These are phyloP conservation scores for Ctenoplectra terminalis DNA, from an alignment of 1,140 invertebrate genomes.

Conservation along the genomic window DNA sequence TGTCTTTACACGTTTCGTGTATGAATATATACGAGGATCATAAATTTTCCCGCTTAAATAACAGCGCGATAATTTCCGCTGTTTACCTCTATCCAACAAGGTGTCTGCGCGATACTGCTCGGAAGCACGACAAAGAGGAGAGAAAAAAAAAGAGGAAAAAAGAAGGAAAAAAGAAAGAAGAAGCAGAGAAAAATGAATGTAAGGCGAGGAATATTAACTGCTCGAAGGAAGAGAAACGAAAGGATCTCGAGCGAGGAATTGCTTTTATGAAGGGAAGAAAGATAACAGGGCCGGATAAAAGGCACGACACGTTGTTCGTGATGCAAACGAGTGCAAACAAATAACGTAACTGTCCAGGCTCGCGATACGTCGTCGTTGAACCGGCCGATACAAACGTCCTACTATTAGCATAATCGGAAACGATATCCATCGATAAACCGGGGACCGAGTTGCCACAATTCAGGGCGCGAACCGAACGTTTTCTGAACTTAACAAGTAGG, in stretches of 20 bases:
- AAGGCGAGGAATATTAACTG: not conserved
- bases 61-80: slow-evolving; percentile 3
- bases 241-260: slow-evolving; percentile 26
- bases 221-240: not conserved
- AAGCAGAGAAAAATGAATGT: too few relatives aligned
- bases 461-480: slow-evolving; percentile 28
- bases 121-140: not conserved
- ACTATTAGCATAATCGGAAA: slow-evolving; percentile 64
- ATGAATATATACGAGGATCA: slow-evolving; percentile 35
- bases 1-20: slow-evolving; percentile 21
- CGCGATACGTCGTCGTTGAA: slow-evolving; percentile 49
- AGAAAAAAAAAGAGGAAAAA: too few relatives aligned
- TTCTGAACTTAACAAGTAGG: slow-evolving; percentile 38
- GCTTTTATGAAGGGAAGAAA: slow-evolving; percentile 38
- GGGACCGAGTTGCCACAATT: slow-evolving; percentile 15
- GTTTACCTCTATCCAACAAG: slow-evolving; percentile 12
- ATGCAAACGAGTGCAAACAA: slow-evolving; percentile 60
- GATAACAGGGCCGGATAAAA: not conserved
- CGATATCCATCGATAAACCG: slow-evolving; percentile 65
- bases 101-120: not conserved
- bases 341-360: slow-evolving; percentile 56
- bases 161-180: not conserved
- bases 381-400: slow-evolving; percentile 39
- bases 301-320: slow-evolving; percentile 31
- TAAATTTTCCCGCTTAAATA: slow-evolving; percentile 38